Base-by-base conservation (phyloP, 2,113 vertebrate species). In the Azemiops feae region DNA sequence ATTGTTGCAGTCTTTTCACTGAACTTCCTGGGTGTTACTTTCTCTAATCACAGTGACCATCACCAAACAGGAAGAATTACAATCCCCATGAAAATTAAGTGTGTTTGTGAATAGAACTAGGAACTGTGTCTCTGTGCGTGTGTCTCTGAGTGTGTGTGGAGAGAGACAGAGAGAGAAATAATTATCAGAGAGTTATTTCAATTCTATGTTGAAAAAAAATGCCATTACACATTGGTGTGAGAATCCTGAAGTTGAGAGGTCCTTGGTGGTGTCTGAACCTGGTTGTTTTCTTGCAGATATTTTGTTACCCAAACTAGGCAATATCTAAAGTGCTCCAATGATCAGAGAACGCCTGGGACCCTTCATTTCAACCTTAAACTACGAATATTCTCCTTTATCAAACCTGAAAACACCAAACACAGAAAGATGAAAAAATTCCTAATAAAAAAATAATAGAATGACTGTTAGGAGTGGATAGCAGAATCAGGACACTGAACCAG, bases 1-100 rank as follows among this genome's bases (percentile, higher is more conserved):
- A 43, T 9, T 94, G 88, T 34, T 92, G 43, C 89, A 92, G 18
- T 86, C 85, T 89, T 96, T 94, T 53, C 91, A 90, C 50, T 60
- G 64, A 30, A 92, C 87, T 34, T 30, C 20, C 64, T 88, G 20
- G 87, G 55, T 74, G 23, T 34, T 89, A 54, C 16, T 74, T 74
- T 30, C 4, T 43, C 91, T 86, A 85, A 57, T 60, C 9, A 27
- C 20, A 88, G n/a, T 22, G 60, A 45, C 55, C n/a, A 74, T 89
- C 58, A 23, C 89, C 58, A 86, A 9, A 47, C 16, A 85, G 45
- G 16, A 9, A 45, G 53, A 39, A 16, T 23, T 4, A 27, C 45
- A 11, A 55, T 34, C n/a, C 43, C 22, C 85, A 25, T 5, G 20
- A 87, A 92, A 88, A 50, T n/a, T 34, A 89, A 22, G 34, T 14